phyloP scores from a whole-genome alignment of 2,113 vertebrate genomes.

The Puntigrus tetrazona region DNA sequence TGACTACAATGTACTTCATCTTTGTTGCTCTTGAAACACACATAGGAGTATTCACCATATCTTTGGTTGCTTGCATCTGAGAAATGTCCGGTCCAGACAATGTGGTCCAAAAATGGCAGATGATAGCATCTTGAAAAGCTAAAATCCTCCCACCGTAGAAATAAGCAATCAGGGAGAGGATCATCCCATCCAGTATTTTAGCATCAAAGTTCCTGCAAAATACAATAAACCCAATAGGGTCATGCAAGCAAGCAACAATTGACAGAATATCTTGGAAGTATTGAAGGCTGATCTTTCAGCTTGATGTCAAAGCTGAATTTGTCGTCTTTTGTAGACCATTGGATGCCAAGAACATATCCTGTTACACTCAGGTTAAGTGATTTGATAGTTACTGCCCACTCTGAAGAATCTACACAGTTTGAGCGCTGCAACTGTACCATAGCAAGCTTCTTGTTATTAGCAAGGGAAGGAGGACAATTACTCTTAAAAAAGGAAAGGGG shows the following conservation, averaged over 20 bases:
- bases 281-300: slow-evolving; percentile 26
- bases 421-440: not conserved
- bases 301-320: slow-evolving; percentile 29
- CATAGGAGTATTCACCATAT: slow-evolving; percentile 43
- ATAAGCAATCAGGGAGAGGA: not conserved
- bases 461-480: not conserved
- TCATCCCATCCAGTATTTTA: slow-evolving; percentile 35
- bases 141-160: slow-evolving; percentile 32
- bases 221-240: not conserved
- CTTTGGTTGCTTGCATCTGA: slow-evolving; percentile 27
- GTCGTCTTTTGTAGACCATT: slow-evolving; percentile 33
- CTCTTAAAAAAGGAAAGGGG: too few species aligned
- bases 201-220: slow-evolving; percentile 41
- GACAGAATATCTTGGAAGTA: slow-evolving; percentile 11
- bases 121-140: slow-evolving; percentile 42
- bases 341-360: slow-evolving; percentile 33
- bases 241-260: slow-evolving; percentile 34
- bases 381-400: slow-evolving; percentile 11
- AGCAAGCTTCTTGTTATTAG: not conserved
- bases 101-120: slow-evolving; percentile 21
- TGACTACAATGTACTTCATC: slow-evolving; percentile 32
- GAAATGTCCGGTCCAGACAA: slow-evolving; percentile 31
- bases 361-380: not conserved
- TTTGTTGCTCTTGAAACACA: slow-evolving; percentile 34
- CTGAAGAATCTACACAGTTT: slow-evolving; percentile 13